Evolutionary conservation across 2,888 invertebrate species (phyloP).

Genomic region (Pecten maximus): DNA sequence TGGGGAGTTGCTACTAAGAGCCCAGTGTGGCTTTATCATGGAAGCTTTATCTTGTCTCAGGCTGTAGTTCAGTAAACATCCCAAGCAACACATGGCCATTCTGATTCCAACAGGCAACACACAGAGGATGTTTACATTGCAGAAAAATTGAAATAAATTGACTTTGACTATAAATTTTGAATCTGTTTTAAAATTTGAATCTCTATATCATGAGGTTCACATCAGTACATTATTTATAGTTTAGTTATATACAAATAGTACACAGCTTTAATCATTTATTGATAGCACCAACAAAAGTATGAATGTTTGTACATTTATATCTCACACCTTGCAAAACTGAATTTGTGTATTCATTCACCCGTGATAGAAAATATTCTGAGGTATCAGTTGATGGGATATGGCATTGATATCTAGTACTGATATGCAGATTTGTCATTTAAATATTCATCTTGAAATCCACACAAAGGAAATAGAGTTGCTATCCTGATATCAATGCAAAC

Average conservation of each 20-base stretch:
- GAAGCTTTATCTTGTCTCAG: background rate
- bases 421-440: constrained; percentile 22
- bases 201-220: background rate
- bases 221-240: background rate
- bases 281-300: background rate
- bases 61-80: background rate
- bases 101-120: background rate
- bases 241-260: too few relatives aligned
- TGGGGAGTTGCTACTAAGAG: background rate
- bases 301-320: background rate
- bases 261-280: too few relatives aligned
- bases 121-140: background rate
- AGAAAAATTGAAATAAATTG: background rate
- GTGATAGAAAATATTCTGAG: background rate
- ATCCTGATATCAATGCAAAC: background rate
- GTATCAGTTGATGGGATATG: background rate
- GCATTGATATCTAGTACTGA: background rate
- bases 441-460: background rate
- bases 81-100: background rate
- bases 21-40: background rate
- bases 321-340: background rate
- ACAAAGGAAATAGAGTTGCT: background rate
- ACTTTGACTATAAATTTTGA: background rate
- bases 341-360: background rate
- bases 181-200: background rate